Base-by-base conservation (phyloP, 2,797 vertebrate genomes). In the Taenioides sp. region DNA sequence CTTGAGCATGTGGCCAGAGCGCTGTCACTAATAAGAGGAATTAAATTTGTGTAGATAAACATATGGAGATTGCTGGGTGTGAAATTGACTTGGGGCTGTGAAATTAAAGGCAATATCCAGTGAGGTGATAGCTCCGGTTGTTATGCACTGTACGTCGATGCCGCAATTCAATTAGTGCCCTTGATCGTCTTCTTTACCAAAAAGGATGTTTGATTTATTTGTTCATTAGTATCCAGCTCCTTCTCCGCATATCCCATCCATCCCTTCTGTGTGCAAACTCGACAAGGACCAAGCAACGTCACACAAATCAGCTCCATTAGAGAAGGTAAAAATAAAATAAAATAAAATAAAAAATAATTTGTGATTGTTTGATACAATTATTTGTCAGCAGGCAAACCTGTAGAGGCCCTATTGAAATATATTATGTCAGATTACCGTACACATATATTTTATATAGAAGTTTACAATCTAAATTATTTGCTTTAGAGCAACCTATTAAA, bases 51-150 rank as follows among this genome's bases (percentile, higher is more conserved):
- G 82, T 81, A 87, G 86, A 89, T 89, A 91, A 92, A 90, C 86
- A 89, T 90, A 90, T 89, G 86, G 86, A 85, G 86, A 91, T 91
- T 89, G 83, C 81, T 61, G 84, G 82, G 91, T 93, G 91, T 92
- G 91, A 93, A 92, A 91, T 91, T 91, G 87, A 89, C 90, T 91
- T 64, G 77, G 81, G 89, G 81, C 87, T 89, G 88, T 88, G 88
- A 90, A 92, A 92, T 91, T 83, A 91, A 89, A 92, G 77, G 76
- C 86, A 83, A 75, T 69, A 18, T 73, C 55, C 84, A 82, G 65
- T 23, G 84, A 92, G 85, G 86, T 87, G 87, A 88, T 80, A 80
- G 80, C 87, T 75, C 73, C n/a, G 76, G 84, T 86, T 87, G 88
- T 91, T 82, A 17, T 58, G 64, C 80, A 72, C 74, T 70, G 71